These are phyloP conservation scores for Serranus cabrilla DNA, from an alignment of 2,797 vertebrate species.

Conservation along the genomic window DNA sequence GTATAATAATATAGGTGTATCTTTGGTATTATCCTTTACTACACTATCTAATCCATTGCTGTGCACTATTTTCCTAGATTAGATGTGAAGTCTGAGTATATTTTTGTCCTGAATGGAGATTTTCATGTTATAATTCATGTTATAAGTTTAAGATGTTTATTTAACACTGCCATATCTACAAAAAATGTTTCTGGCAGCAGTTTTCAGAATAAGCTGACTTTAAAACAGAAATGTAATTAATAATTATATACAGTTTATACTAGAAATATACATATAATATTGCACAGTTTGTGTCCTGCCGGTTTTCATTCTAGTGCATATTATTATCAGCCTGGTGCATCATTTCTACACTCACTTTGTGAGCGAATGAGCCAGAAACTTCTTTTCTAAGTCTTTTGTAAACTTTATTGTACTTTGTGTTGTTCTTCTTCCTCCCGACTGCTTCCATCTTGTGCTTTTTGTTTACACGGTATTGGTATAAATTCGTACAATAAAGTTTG, in stretches of 20 bases:
- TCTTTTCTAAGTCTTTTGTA: constrained; percentile 63
- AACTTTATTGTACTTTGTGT: constrained; percentile 60
- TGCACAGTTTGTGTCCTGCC: constrained; percentile 54
- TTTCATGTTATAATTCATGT: constrained; percentile 53
- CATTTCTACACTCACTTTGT: constrained; percentile 49
- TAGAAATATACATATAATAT: constrained; percentile 40
- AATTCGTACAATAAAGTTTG: constrained; percentile 78
- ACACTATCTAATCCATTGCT: constrained; percentile 68
- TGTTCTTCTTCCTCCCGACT: constrained; percentile 57
- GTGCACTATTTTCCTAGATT: constrained; percentile 84
- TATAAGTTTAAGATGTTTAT: constrained; percentile 58
- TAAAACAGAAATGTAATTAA: constrained; percentile 31
- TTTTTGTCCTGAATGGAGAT: constrained; percentile 78
- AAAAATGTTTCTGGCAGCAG: constrained; percentile 23
- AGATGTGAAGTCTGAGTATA: constrained; percentile 78
- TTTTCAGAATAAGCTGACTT: constrained; percentile 46
- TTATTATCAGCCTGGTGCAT: constrained; percentile 14
- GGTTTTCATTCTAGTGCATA: constrained; percentile 38
- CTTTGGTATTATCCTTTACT: constrained; percentile 68
- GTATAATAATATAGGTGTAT: constrained; percentile 72
- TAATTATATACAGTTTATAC: constrained; percentile 58
- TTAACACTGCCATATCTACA: constrained; percentile 56
- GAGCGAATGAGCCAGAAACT: constrained; percentile 29
- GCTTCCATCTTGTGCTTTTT: constrained; percentile 65
- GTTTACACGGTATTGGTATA: constrained; percentile 72